Base-by-base conservation (phyloP, 2,797 vertebrate genomes). In the Chloroceryle amazona region DNA sequence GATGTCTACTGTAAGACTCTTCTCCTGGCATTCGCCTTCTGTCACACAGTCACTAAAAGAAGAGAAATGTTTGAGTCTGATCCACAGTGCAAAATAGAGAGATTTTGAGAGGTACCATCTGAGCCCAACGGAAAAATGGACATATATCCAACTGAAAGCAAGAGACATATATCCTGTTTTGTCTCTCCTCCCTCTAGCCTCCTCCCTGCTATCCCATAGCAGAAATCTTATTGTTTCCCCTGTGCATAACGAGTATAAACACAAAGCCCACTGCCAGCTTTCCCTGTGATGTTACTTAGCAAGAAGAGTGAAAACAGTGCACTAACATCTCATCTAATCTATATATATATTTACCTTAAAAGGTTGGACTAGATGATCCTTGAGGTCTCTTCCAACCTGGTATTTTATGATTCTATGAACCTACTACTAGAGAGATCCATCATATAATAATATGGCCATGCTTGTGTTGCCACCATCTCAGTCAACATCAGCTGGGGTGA, bases 141-240 rank as follows among this genome's bases (percentile, higher is more conserved):
- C 21, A 33, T 4, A 13, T 86, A 95, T 96, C 74, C 62, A 90
- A 54, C 46, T 68, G 92, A 95, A 82, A 41, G n/a, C 55, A 75
- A 67, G 39, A 88, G 86, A 95, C 74, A 41, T 93, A 96, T 90
- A 90, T 58, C 72, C 86, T 96, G 89, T 79, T 96, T 92, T 89
- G 74, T 94, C 72, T 94, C 89, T 78, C 75, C 66, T 67, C 57
- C 71, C 72, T 82, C 66, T 37, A 66, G 74, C 75, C n/a, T n/a
- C n/a, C n/a, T n/a, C n/a, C n/a, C 84, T 46, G 51, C 9, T 57
- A 63, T 80, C 82, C 68, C 57, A 49, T 6, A 67, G 46, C 26
- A 89, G 93, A 86, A 97, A 92, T 88, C 60, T 82, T 71, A 81
- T 66, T 31, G 25, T 90, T 96, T 94, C 52, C 90, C 73, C 71